phyloP scores from a whole-genome alignment of 2,113 vertebrate genomes.

The Machaerirhynchus nigripectus region DNA sequence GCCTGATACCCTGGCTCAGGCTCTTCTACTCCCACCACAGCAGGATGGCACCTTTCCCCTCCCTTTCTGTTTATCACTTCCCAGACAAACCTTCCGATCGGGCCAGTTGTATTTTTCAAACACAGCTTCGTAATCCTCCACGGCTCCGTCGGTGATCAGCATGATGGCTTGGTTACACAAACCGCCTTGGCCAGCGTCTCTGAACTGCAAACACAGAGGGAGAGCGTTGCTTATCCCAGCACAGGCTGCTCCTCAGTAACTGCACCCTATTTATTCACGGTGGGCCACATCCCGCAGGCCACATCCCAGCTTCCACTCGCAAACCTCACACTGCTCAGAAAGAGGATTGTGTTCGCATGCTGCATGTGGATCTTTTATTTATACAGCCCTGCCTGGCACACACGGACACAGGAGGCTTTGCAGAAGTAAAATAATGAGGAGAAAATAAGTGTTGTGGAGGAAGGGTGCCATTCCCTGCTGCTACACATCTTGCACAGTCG shows the following conservation, averaged over 20 bases:
- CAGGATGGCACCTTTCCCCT: neutral
- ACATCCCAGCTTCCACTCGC: neutral
- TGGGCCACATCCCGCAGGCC: neutral
- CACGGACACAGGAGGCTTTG: neutral
- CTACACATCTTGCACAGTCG: neutral
- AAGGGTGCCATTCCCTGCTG: neutral
- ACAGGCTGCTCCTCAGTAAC: neutral
- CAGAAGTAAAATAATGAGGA: neutral
- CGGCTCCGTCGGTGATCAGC: conserved; percentile 93
- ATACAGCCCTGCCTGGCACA: neutral
- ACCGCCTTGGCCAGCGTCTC: conserved; percentile 81
- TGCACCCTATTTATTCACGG: neutral
- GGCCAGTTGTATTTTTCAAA: conserved; percentile 95
- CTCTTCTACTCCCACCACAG: neutral
- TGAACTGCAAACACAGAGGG: conserved; percentile 68
- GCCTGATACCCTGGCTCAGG: neutral
- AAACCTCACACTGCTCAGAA: neutral
- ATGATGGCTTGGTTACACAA: conserved; percentile 97
- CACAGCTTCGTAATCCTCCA: conserved; percentile 90
- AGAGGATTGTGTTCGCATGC: neutral
- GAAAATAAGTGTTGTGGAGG: neutral
- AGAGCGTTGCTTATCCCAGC: neutral
- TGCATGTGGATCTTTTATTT: neutral
- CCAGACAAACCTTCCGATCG: conserved; percentile 81
- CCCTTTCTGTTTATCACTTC: neutral